These are phyloP conservation scores for Patiria miniata DNA, from an alignment of 35 echinoderm and acorn worm genomes.

Conservation along the genomic window DNA sequence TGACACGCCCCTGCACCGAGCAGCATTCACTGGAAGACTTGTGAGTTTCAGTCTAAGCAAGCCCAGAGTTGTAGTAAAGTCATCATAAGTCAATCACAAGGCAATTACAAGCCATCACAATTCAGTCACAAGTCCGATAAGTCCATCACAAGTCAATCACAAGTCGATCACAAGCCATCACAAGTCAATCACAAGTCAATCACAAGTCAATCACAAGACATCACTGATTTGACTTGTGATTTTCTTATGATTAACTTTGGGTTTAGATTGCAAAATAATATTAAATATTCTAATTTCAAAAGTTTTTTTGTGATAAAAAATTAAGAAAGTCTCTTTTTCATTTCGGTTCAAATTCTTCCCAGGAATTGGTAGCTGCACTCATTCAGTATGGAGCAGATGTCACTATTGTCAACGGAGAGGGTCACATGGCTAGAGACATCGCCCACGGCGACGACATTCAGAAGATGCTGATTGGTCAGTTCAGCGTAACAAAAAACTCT, in stretches of 20 bases:
- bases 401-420: constrained; percentile 78
- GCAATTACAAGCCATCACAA: too few species aligned
- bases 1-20: constrained; percentile 90
- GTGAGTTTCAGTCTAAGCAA: constrained; percentile 34
- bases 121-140: too few species aligned
- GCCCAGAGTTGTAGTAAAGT: too few species aligned
- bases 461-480: constrained; percentile 73
- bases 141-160: too few species aligned
- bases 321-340: too few species aligned
- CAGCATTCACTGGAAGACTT: constrained; percentile 86
- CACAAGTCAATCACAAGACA: background rate
- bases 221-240: too few species aligned
- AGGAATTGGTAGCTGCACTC: constrained; percentile 74
- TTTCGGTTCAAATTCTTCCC: background rate
- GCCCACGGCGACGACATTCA: constrained; percentile 57
- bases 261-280: too few species aligned
- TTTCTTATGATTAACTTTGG: too few species aligned
- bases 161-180: too few species aligned
- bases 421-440: constrained; percentile 58
- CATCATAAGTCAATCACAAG: too few species aligned
- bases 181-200: background rate
- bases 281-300: background rate
- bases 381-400: constrained; percentile 88
- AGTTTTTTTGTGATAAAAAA: background rate
- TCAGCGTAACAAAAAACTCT: background rate